Conservation (phyloP, 2,888 invertebrate species). For the Habrosyne pyritoides region DNA sequence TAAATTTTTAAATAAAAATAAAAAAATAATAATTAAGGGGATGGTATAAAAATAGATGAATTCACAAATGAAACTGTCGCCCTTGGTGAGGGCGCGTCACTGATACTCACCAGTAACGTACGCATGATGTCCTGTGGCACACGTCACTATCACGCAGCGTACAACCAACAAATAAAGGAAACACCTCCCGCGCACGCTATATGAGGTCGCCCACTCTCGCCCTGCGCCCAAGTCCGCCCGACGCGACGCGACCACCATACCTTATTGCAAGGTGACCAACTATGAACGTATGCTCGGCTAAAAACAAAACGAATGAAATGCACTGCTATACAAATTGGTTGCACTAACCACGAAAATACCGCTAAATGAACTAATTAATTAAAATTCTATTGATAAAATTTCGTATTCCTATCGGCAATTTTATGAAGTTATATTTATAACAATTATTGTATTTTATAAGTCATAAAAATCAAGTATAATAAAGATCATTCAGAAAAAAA, state of each 20-base stretch:
- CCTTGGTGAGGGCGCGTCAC: constrained; percentile 47
- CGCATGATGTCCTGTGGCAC: constrained; percentile 73
- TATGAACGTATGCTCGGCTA: constrained; percentile 52
- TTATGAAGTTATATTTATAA: constrained; percentile 14
- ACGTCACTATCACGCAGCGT: constrained; percentile 76
- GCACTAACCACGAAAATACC: constrained; percentile 65
- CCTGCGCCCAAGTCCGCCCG: constrained; percentile 48
- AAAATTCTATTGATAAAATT: constrained; percentile 51
- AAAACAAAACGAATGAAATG: constrained; percentile 44
- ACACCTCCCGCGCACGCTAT: constrained; percentile 75
- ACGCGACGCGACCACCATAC: constrained; percentile 74
- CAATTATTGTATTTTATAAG: too few relatives aligned
- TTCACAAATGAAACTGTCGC: constrained; percentile 42
- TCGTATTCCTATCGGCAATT: constrained; percentile 41
- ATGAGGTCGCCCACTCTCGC: constrained; percentile 82
- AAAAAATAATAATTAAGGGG: not conserved
- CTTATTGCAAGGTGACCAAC: constrained; percentile 78
- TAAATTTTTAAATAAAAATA: too few relatives aligned
- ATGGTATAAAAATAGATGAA: constrained; percentile 23
- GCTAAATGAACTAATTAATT: constrained; percentile 73
- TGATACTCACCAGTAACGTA: constrained; percentile 73
- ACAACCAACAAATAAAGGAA: constrained; percentile 81
- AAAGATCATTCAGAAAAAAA: not conserved
- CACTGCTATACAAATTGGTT: constrained; percentile 64
- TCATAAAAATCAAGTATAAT: too few relatives aligned